Evolutionary conservation across 2,113 vertebrate genomes (phyloP), one percentile per base, ranked within the genome.

Genomic region (Vulpes lagopus): DNA sequence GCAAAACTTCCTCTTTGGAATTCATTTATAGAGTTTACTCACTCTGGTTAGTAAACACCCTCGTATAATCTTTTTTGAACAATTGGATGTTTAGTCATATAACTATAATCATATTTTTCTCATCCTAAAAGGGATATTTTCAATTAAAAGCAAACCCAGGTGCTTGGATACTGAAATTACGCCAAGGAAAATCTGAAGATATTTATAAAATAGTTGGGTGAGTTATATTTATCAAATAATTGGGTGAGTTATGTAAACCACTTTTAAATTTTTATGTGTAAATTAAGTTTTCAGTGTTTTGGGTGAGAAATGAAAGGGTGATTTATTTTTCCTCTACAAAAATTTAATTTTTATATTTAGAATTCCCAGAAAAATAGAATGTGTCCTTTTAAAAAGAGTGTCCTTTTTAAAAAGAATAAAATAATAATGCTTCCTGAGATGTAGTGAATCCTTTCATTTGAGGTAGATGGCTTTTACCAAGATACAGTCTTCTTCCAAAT

Each of bases 71-170:
- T 49, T 64, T 65, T 60, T 62, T 91, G 43, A 87, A 78, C 22
- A 92, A 8, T n/a, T 92, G 27, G 3, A 51, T 90, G 57, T 85
- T 78, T 57, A 25, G 15, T 90, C 25, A 22, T 90, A 1, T 92
- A 93, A 92, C 23, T 81, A 6, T 94, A 53, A 71, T 81, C 30
- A 35, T 87, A 30, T 90, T 95, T 87, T 73, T 82, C 80, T 98
- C 96, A 38, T 89, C 82, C 88, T 51, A 11, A 97, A 99, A 98
- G 99, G 99, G 99, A 0, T 99, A 99, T 99, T 99, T 99, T 98
- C 99, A 99, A 93, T 98, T 99, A 96, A 99, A 99, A 99, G 99
- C 99, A 94, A 99, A 99, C 97, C 99, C 99, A 27, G 99, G 99
- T 38, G 99, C 99, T 62, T 99, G 99, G 99, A 99, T 91, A 0